Conservation (phyloP, 1,140 invertebrate genomes). For the Drosophila erecta region DNA sequence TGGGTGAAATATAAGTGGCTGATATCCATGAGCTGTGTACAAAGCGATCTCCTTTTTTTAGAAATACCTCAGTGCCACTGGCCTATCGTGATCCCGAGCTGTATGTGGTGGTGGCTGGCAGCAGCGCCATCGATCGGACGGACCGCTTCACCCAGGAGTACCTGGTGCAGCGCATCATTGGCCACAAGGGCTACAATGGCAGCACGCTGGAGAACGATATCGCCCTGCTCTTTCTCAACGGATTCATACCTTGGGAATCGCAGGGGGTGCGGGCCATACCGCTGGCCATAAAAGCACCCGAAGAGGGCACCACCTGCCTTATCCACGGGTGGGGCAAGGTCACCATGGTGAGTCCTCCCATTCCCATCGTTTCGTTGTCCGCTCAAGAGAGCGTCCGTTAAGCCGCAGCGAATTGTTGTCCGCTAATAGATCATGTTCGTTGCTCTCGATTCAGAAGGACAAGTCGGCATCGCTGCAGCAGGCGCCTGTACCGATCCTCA, state of each 20-base stretch:
- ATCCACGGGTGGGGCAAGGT: constrained; percentile 62
- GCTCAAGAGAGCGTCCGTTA: neutral
- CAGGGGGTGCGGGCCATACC: constrained; percentile 3
- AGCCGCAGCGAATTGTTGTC: too few relatives aligned
- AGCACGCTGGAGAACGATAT: constrained; percentile 57
- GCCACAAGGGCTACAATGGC: constrained; percentile 20
- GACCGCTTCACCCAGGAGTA: constrained; percentile 23
- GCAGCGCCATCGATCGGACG: constrained; percentile 4
- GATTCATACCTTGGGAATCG: constrained; percentile 15
- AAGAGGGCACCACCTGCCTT: constrained; percentile 32
- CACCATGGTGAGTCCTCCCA: neutral
- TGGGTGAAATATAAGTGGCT: constrained; percentile 17
- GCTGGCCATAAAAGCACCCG: neutral
- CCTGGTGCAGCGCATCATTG: constrained; percentile 43
- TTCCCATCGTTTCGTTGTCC: neutral
- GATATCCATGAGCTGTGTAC: neutral
- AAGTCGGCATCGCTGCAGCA: constrained; percentile 20
- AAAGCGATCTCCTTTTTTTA: neutral
- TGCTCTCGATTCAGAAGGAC: constrained; percentile 2
- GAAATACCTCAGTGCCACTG: constrained; percentile 19
- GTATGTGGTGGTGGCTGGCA: constrained; percentile 49
- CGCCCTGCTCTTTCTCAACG: constrained; percentile 56
- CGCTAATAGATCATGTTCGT: too few relatives aligned
- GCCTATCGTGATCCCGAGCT: constrained; percentile 8
- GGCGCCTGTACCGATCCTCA: constrained; percentile 48